phyloP scores from a whole-genome alignment of 2,113 vertebrate species.

The Miniopterus natalensis region DNA sequence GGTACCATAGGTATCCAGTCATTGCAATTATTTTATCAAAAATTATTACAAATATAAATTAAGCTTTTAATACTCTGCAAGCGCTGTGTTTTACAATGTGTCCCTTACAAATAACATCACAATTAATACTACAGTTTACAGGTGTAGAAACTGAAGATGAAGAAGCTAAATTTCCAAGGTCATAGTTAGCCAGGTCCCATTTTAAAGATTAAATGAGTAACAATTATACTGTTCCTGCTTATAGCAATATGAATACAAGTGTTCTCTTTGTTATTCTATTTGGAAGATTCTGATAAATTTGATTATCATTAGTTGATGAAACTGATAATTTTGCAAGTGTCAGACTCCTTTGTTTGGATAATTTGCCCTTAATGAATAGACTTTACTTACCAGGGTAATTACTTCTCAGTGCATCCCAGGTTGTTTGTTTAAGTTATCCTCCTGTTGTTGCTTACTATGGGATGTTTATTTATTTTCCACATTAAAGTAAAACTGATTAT shows the following conservation, averaged over 20 bases:
- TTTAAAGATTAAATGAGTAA: background rate
- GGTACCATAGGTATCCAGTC: background rate
- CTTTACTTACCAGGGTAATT: constrained; percentile 2
- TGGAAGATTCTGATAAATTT: background rate
- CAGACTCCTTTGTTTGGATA: background rate
- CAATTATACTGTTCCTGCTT: background rate
- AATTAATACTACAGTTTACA: background rate
- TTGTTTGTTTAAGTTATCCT: background rate
- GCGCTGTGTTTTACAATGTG: background rate
- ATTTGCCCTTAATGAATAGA: background rate
- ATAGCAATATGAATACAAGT: background rate
- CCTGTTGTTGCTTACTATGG: background rate
- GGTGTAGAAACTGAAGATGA: background rate
- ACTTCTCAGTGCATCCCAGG: background rate
- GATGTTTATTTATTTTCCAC: constrained; percentile 5
- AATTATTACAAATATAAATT: background rate
- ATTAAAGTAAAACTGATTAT: background rate
- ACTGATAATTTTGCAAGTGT: background rate
- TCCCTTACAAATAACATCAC: background rate
- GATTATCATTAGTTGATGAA: background rate
- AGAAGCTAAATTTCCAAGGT: background rate
- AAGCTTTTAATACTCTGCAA: background rate
- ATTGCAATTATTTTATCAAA: background rate
- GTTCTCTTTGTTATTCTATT: background rate
- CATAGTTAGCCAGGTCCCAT: background rate